Evolutionary conservation across 2,797 vertebrate species (phyloP), one percentile per base, ranked within the genome.

Genomic region (Chaenodraco wilsoni): DNA sequence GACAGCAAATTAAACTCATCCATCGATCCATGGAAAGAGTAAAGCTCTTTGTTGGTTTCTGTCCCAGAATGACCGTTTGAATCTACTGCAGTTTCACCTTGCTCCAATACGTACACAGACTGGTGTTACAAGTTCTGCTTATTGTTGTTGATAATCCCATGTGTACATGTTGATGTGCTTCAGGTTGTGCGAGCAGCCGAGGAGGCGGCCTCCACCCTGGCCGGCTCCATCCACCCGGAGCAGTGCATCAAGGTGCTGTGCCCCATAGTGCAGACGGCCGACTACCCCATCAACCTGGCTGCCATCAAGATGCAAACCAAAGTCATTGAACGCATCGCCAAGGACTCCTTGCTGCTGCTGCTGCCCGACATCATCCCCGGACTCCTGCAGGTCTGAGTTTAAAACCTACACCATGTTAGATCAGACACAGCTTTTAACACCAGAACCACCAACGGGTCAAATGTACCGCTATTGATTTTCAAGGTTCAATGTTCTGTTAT

Each of bases 241-340:
- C 98, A 99, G 90, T 99, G 98, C 93, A 98, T 99, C 93, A 99
- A 99, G 89, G 98, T 99, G 64, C 96, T 99, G 55, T 99, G 98
- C 72, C 98, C 98, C 68, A 99, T 99, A 77, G 96, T 98, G 79
- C 98, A 99, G 94, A 99, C 98, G 0, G 98, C 98, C 2, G 98
- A 99, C 89, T 99, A 99, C 87, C 98, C 98, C 87, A 98, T 99
- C 91, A 99, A 99, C 82, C 94, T 99, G 62, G 97, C 98, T 1
- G 98, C 97, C 88, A 99, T 99, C 91, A 99, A 99, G 94, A 99
- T 99, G 98, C 97, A 99, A 88, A 97, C 96, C 0, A 98, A 97
- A 88, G 98, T 99, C 69, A 97, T 98, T 0, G 98, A 99, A 91
- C 96, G 97, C 90, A 97, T 99, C 58, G 87, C 95, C 83, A 98